Conservation (phyloP, 2,113 vertebrate species). For the Dendrocopos noguchii region DNA sequence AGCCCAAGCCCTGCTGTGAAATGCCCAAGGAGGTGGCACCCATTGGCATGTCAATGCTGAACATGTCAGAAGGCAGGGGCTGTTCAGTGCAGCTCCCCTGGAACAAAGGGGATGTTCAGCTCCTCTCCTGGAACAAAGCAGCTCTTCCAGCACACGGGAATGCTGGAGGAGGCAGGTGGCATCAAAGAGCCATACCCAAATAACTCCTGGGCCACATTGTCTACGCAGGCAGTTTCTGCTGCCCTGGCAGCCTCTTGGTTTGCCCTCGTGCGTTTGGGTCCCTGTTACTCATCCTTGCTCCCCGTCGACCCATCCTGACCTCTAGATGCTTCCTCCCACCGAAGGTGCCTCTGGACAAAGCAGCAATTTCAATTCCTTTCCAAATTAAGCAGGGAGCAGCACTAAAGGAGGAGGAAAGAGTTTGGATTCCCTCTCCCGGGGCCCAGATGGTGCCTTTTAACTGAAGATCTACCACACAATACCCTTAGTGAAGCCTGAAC, state of each 20-base stretch:
- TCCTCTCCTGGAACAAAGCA: not conserved
- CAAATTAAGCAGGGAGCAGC: not conserved
- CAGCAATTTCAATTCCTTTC: not conserved
- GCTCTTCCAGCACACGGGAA: not conserved
- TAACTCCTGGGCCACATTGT: too few species aligned
- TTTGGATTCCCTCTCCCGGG: not conserved
- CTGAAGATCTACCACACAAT: accelerated
- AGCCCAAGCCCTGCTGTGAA: too few species aligned
- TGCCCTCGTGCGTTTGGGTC: not conserved
- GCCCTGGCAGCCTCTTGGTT: not conserved
- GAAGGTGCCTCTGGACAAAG: not conserved
- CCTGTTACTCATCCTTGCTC: not conserved
- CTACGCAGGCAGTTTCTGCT: not conserved
- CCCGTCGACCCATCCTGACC: not conserved
- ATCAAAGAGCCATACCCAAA: not conserved
- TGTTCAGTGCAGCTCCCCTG: accelerated
- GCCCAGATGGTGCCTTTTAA: not conserved
- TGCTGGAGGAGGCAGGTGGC: not conserved
- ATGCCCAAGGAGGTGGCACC: not conserved
- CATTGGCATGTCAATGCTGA: not conserved
- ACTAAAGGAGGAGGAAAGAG: not conserved
- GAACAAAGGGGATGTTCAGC: too few species aligned
- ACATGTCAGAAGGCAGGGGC: not conserved
- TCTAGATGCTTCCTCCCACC: not conserved
- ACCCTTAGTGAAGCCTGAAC: not conserved